These are phyloP conservation scores for Tolmerus cingulatus DNA, from an alignment of 2,888 invertebrate species.

Conservation along the genomic window DNA sequence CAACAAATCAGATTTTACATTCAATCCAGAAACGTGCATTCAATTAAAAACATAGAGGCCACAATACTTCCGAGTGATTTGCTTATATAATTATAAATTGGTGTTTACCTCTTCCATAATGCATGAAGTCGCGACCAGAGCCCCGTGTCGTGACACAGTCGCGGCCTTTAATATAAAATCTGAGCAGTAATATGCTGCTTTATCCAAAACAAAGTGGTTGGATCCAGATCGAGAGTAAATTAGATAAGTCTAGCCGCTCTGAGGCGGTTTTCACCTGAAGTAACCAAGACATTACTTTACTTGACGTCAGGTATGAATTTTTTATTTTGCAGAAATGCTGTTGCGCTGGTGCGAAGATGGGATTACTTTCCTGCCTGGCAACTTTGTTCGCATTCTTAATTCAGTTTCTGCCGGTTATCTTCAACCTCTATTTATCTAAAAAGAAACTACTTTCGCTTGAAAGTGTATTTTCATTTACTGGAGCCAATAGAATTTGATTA, in stretches of 20 bases:
- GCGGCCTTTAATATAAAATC: background rate
- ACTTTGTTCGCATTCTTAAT: background rate
- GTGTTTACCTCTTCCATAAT: background rate
- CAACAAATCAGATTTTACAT: background rate
- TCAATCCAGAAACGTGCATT: background rate
- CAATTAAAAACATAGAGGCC: background rate
- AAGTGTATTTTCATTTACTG: background rate
- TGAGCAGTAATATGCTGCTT: background rate
- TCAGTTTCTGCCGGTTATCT: background rate
- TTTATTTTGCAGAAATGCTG: background rate
- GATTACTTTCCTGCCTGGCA: background rate
- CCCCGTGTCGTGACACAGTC: background rate
- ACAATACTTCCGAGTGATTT: background rate
- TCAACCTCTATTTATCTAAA: background rate
- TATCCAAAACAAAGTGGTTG: constrained; percentile 7
- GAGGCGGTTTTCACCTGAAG: background rate
- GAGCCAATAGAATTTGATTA: too few species aligned
- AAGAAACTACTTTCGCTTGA: background rate
- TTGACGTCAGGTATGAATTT: background rate
- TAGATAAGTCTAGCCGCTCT: background rate
- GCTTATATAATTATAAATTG: background rate
- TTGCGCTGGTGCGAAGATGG: background rate
- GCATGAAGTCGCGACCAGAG: background rate
- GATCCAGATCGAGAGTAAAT: background rate
- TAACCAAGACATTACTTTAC: background rate